Conservation (phyloP, 2,888 invertebrate species). For the Frankliniella intonsa region DNA sequence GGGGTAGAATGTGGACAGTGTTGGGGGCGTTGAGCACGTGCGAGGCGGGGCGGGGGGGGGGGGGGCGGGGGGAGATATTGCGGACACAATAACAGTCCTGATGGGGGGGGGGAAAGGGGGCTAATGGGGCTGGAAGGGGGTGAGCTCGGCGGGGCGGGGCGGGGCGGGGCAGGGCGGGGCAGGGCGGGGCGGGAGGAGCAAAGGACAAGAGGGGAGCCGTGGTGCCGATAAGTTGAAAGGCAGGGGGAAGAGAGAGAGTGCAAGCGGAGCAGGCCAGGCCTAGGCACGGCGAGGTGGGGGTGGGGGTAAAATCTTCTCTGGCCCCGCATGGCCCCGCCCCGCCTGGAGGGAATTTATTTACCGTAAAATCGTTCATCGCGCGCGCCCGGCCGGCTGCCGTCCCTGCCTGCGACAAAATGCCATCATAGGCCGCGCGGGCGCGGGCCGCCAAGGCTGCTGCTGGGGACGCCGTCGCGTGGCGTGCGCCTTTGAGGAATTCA, state of each 20-base stretch:
- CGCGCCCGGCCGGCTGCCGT: no score
- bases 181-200: not conserved
- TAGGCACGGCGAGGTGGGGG: no score
- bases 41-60: not conserved
- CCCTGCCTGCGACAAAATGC: no score
- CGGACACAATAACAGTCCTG: conserved; percentile 18
- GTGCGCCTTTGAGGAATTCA: no score
- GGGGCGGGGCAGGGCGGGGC: not conserved
- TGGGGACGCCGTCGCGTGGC: no score
- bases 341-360: no score
- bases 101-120: not conserved
- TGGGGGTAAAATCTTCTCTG: no score
- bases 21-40: not conserved
- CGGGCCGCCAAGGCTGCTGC: no score
- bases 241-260: not conserved
- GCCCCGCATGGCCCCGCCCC: no score
- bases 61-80: not conserved
- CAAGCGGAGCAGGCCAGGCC: not conserved
- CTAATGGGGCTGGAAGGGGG: not conserved
- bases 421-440: no score
- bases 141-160: not conserved
- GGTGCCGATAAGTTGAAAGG: no score
- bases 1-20: not conserved
- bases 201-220: not conserved
- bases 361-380: no score